phyloP scores from a whole-genome alignment of 2,888 invertebrate genomes.

The Drosophila kambysellisi region DNA sequence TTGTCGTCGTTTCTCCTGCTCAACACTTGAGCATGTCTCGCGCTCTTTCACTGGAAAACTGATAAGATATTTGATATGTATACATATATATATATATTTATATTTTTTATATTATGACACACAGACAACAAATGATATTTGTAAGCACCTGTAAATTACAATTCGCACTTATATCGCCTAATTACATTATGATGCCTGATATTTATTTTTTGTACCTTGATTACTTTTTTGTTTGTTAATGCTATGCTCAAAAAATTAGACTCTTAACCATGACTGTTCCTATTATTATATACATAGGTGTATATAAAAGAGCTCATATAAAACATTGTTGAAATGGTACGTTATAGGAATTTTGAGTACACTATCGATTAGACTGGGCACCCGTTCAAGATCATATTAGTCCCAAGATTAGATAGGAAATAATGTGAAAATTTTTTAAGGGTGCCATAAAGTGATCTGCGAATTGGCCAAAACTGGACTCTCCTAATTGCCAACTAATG shows the following conservation, averaged over 20 bases:
- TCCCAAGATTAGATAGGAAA: slow-evolving; percentile 58
- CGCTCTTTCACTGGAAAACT: background rate
- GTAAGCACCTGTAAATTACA: background rate
- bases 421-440: background rate
- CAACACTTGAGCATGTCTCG: slow-evolving; percentile 42
- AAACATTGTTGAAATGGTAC: slow-evolving; percentile 31
- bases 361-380: slow-evolving; percentile 42
- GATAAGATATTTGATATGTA: slow-evolving; percentile 32
- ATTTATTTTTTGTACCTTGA: background rate
- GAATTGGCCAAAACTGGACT: background rate
- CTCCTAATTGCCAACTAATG: slow-evolving; percentile 38
- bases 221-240: background rate
- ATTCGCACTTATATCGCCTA: background rate
- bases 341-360: slow-evolving; percentile 39
- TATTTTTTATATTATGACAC: slow-evolving; percentile 12
- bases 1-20: slow-evolving; percentile 16
- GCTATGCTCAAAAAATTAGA: slow-evolving; percentile 20
- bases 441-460: slow-evolving; percentile 40
- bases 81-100: slow-evolving; percentile 15
- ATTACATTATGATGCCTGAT: background rate
- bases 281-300: background rate
- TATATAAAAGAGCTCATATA: slow-evolving; percentile 30
- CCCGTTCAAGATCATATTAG: slow-evolving; percentile 55
- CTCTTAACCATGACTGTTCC: slow-evolving; percentile 57
- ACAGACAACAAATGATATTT: background rate